Evolutionary conservation across 2,888 invertebrate genomes (phyloP).

Genomic region (Lasioglossum malachurum): DNA sequence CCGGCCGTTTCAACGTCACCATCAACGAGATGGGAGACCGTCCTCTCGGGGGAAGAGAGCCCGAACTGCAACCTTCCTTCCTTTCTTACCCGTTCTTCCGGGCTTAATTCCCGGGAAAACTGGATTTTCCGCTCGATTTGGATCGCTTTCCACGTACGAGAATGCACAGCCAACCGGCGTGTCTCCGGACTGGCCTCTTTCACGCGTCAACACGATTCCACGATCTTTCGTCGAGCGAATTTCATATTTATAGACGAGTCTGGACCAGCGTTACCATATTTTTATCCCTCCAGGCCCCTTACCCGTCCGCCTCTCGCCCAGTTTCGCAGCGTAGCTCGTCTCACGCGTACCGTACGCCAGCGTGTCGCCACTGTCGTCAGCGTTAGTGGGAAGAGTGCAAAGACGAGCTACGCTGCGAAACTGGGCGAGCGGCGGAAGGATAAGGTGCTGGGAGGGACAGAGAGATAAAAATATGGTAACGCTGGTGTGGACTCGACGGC

Average conservation of each 20-base stretch:
- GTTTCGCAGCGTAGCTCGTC: no score
- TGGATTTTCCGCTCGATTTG: conserved; percentile 79
- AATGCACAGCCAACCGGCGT: conserved; percentile 26
- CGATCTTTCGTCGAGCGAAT: conserved; percentile 61
- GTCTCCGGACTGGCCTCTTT: conserved; percentile 9
- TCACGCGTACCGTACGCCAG: no score
- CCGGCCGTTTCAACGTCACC: not conserved
- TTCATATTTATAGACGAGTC: conserved; percentile 67
- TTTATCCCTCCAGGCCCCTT: no score
- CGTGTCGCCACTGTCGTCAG: no score
- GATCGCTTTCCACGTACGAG: conserved; percentile 55
- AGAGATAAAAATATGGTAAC: no score
- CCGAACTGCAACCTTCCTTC: not conserved
- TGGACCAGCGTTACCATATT: no score
- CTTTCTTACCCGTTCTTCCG: conserved; percentile 44
- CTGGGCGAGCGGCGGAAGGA: no score
- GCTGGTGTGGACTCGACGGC: no score
- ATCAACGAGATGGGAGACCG: not conserved
- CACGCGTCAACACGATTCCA: not conserved
- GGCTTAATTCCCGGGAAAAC: conserved; percentile 75
- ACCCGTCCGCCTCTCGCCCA: no score
- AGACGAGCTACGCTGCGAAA: no score
- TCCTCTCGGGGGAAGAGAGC: not conserved
- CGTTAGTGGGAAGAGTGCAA: no score
- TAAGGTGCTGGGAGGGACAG: no score